phyloP scores from a whole-genome alignment of 2,797 vertebrate genomes.

The Falco rusticolus region DNA sequence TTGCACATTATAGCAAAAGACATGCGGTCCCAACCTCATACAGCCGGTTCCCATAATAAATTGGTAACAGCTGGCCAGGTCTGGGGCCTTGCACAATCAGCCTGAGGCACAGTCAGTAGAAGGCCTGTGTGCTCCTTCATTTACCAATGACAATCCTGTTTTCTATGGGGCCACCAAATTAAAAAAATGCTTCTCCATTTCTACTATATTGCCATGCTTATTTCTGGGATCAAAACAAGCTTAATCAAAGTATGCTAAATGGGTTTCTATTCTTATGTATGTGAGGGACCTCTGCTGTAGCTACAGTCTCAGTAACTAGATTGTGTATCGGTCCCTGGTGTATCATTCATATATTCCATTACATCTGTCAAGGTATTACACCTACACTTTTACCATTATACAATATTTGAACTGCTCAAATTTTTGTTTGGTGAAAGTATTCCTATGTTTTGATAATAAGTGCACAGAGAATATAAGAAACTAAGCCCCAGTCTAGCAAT shows the following conservation, averaged over 20 bases:
- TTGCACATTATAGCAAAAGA: neutral
- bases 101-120: neutral
- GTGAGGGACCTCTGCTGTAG: neutral
- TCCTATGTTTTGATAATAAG: neutral
- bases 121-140: neutral
- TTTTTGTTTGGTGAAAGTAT: neutral
- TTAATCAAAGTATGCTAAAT: neutral
- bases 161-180: neutral
- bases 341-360: neutral
- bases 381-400: neutral
- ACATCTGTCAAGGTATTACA: neutral
- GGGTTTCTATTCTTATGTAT: neutral
- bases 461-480: neutral
- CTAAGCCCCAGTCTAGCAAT: neutral
- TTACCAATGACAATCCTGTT: neutral
- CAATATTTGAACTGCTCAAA: neutral
- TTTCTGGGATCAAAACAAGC: neutral
- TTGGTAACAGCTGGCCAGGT: neutral
- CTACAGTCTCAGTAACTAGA: neutral
- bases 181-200: neutral
- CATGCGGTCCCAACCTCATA: rapidly evolving
- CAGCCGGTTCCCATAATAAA: neutral
- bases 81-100: neutral
- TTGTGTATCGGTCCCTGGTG: neutral
- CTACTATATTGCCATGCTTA: neutral